phyloP scores from a whole-genome alignment of 2,888 invertebrate species.

The Steinernema carpocapsae region DNA sequence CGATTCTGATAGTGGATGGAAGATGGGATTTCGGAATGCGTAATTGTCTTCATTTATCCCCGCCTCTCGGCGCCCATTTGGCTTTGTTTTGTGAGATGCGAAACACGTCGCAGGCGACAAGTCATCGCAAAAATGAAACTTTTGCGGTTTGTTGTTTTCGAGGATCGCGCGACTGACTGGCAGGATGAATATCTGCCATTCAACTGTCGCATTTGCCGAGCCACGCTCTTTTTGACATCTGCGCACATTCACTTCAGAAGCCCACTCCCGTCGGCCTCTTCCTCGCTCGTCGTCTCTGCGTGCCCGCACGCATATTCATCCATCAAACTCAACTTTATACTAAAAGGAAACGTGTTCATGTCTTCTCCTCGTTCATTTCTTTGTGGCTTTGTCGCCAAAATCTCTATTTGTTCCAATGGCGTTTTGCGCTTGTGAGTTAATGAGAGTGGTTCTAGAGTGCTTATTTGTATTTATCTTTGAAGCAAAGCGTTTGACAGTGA shows the following conservation, averaged over 20 bases:
- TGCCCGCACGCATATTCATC: conserved; percentile 6
- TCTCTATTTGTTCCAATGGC: neutral
- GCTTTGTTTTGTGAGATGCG: neutral
- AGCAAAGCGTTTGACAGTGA: no score
- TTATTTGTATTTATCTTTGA: no score
- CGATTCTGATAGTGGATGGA: conserved; percentile 14
- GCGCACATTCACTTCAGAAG: neutral
- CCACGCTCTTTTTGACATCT: conserved; percentile 15
- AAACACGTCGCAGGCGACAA: neutral
- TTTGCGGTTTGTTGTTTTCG: neutral
- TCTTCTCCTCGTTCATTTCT: neutral
- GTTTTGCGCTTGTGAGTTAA: no score
- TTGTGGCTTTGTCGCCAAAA: neutral
- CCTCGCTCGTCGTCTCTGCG: neutral
- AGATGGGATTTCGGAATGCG: conserved; percentile 32
- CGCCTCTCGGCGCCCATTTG: neutral
- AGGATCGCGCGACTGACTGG: neutral
- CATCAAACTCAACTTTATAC: conserved; percentile 33
- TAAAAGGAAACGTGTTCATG: conserved; percentile 6
- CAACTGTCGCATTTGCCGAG: conserved; percentile 4
- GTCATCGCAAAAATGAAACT: conserved; percentile 13
- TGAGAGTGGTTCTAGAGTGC: no score
- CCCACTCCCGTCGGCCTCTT: no score
- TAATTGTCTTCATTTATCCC: conserved; percentile 29
- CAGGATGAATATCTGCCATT: conserved; percentile 22